A percentile compares a stretch with the other conserved stretches of the same genome.
Evolutionary conservation across 2,888 invertebrate species (phyloP).

Genomic region (Blastobasis lacticolella): DNA sequence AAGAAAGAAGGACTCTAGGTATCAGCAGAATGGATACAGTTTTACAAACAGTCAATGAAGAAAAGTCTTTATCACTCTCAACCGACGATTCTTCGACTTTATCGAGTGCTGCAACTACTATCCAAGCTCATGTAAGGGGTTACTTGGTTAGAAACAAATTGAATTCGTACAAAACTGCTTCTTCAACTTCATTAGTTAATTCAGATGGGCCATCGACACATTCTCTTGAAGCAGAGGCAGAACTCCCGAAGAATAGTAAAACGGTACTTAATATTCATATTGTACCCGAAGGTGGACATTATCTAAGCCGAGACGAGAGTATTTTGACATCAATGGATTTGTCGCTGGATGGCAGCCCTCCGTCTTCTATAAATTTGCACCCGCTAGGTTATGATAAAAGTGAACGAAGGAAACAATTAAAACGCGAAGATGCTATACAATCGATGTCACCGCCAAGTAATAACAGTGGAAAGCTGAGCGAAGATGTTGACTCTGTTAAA

Average conservation of each 20-base stretch:
- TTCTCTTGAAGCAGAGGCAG: conserved; percentile 46
- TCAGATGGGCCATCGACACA: conserved; percentile 42
- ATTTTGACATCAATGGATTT: conserved; percentile 57
- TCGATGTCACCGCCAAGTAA: conserved; percentile 64
- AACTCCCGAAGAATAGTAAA: conserved; percentile 43
- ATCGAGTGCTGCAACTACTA: conserved; percentile 76
- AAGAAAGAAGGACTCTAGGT: conserved; percentile 50
- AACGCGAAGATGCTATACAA: conserved; percentile 68
- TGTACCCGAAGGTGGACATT: conserved; percentile 53
- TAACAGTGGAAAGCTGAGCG: conserved; percentile 62
- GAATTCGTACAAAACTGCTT: conserved; percentile 54
- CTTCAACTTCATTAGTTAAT: conserved; percentile 48
- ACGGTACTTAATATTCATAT: conserved; percentile 64
- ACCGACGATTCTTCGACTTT: conserved; percentile 67
- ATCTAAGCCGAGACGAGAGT: conserved; percentile 59
- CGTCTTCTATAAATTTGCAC: conserved; percentile 53
- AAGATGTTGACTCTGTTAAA: conserved; percentile 55
- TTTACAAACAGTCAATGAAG: conserved; percentile 69
- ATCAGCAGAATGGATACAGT: conserved; percentile 62
- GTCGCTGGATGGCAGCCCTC: conserved; percentile 59
- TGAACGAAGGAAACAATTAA: conserved; percentile 60
- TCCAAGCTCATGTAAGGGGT: conserved; percentile 80
- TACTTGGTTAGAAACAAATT: conserved; percentile 75
- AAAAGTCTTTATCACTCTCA: conserved; percentile 63
- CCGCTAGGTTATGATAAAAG: conserved; percentile 56